phyloP scores from a whole-genome alignment of 2,888 invertebrate genomes.

The Baccha elongata region DNA sequence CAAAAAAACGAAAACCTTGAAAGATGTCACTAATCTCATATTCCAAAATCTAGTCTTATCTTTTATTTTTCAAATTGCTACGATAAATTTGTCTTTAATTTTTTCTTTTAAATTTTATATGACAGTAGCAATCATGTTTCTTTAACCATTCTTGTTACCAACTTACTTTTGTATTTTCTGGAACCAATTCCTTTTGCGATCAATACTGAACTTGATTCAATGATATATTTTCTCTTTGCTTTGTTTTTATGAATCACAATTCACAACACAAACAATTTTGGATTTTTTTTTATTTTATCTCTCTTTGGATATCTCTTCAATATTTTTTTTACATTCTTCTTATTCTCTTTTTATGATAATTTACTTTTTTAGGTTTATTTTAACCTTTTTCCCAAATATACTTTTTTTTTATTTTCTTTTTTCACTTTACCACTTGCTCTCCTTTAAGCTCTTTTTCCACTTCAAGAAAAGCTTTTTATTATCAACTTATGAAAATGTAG shows the following conservation, averaged over 20 bases:
- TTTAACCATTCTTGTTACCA: not conserved
- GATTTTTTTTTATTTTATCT: not conserved
- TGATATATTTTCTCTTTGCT: slow-evolving; percentile 8
- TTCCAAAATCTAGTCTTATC: slow-evolving; percentile 3
- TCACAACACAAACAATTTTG: not conserved
- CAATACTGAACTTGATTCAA: slow-evolving; percentile 13
- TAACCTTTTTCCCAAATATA: slow-evolving; percentile 5
- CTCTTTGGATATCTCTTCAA: not conserved
- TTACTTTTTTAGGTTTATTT: slow-evolving; percentile 14
- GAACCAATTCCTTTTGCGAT: slow-evolving; percentile 17
- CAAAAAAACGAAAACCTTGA: too few relatives aligned
- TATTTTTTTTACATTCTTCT: not conserved
- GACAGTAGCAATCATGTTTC: not conserved
- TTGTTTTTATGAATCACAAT: slow-evolving; percentile 2
- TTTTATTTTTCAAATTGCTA: not conserved
- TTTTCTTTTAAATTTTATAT: not conserved
- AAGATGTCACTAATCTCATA: not conserved
- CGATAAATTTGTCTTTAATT: not conserved
- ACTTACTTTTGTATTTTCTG: slow-evolving; percentile 22
- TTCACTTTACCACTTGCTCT: slow-evolving; percentile 5
- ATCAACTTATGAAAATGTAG: not conserved
- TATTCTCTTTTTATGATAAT: slow-evolving; percentile 13
- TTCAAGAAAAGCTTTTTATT: slow-evolving; percentile 29
- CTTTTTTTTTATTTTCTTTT: not conserved
- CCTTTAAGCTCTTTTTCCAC: slow-evolving; percentile 11